These are phyloP conservation scores for Sinocyclocheilus grahami DNA, from an alignment of 2,113 vertebrate species.

Conservation along the genomic window DNA sequence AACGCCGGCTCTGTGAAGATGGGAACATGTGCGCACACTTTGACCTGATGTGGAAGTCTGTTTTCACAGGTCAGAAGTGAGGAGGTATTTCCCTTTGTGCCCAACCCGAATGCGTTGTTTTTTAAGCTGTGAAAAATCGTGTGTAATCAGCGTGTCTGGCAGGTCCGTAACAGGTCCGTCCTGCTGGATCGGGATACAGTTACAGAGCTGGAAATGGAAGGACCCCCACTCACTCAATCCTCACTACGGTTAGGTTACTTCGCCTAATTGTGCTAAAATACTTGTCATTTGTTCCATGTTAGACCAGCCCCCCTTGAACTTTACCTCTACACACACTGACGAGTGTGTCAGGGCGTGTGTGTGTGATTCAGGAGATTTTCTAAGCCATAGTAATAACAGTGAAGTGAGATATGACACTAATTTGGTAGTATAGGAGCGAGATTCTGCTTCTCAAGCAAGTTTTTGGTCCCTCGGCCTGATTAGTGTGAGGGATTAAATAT, in stretches of 20 bases:
- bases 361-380: constrained; percentile 41
- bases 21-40: neutral
- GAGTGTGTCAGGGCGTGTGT: neutral
- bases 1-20: neutral
- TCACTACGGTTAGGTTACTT: constrained; percentile 49
- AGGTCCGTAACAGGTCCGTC: constrained; percentile 35
- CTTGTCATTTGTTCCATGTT: constrained; percentile 58
- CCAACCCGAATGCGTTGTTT: neutral
- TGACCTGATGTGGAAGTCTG: constrained; percentile 38
- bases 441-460: constrained; percentile 33
- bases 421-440: constrained; percentile 26
- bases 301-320: constrained; percentile 43
- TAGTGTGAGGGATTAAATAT: constrained; percentile 45
- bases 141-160: constrained; percentile 48
- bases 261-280: constrained; percentile 67
- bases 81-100: constrained; percentile 39
- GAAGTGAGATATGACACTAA: constrained; percentile 53
- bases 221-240: constrained; percentile 44
- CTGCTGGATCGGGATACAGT: constrained; percentile 31
- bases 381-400: constrained; percentile 45
- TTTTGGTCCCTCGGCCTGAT: constrained; percentile 17
- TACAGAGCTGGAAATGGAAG: constrained; percentile 45
- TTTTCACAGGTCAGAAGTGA: constrained; percentile 34
- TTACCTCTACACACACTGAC: constrained; percentile 13
- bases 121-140: neutral